Evolutionary conservation across 2,113 vertebrate species (phyloP).

Genomic region (Heterochromis multidens): DNA sequence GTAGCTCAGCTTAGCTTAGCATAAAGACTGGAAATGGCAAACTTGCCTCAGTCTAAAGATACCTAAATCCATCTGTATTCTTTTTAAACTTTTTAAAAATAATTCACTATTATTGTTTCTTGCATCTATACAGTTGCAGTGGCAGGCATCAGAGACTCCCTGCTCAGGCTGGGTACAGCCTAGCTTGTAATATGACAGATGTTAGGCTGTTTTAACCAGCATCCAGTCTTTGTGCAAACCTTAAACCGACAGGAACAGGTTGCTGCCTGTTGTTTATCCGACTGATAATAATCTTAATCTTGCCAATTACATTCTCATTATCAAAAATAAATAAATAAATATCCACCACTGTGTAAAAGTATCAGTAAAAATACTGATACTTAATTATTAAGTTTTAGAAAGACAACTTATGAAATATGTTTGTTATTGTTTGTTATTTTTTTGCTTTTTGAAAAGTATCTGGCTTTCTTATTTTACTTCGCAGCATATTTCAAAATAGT

Average conservation of each 20-base stretch:
- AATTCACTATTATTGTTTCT: background rate
- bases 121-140: too few relatives aligned
- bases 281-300: background rate
- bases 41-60: background rate
- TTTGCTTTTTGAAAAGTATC: background rate
- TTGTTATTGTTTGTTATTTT: too few relatives aligned
- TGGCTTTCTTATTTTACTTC: background rate
- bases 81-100: background rate
- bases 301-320: background rate
- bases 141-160: background rate
- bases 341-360: background rate
- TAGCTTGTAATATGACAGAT: background rate
- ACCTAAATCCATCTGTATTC: background rate
- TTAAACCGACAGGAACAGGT: background rate
- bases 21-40: background rate
- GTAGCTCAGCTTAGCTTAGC: background rate
- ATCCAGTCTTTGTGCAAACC: background rate
- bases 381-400: background rate
- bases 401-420: background rate
- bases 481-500: too few relatives aligned
- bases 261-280: background rate
- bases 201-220: background rate
- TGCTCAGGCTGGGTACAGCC: background rate
- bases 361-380: background rate
- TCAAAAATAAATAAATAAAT: too few relatives aligned